These are phyloP conservation scores for Dione juno DNA, from an alignment of 2,888 invertebrate species.

Conservation along the genomic window DNA sequence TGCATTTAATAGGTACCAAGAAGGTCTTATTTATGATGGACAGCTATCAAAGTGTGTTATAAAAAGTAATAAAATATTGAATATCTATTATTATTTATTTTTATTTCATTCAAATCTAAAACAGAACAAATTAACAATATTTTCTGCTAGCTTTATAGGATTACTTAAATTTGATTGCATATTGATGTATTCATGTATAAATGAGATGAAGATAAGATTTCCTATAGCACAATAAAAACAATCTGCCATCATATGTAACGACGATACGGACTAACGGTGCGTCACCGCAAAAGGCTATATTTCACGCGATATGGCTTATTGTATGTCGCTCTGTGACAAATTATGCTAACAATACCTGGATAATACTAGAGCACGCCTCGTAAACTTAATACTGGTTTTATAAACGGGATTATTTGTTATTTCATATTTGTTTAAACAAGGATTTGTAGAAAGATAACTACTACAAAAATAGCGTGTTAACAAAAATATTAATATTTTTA, in stretches of 20 bases:
- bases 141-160: too few species aligned
- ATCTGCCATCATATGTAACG: conserved; percentile 37
- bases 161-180: background rate
- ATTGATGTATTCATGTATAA: conserved; percentile 6
- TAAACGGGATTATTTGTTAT: background rate
- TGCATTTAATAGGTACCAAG: too few species aligned
- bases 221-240: conserved; percentile 40
- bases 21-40: too few species aligned
- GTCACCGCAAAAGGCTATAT: conserved; percentile 61
- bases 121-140: too few species aligned
- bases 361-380: conserved; percentile 30
- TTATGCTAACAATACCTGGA: conserved; percentile 55
- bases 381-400: background rate
- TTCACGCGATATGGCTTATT: conserved; percentile 65
- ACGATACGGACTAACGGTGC: conserved; percentile 50
- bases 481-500: background rate
- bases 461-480: too few species aligned
- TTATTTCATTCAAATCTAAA: too few species aligned
- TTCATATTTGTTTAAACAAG: background rate
- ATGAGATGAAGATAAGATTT: conserved; percentile 33
- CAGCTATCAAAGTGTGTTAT: background rate
- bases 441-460: too few species aligned
- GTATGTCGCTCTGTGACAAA: conserved; percentile 66
- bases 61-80: too few species aligned
- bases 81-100: too few species aligned